These are phyloP conservation scores for Onychomys torridus DNA, from an alignment of 2,797 vertebrate genomes.

Conservation along the genomic window DNA sequence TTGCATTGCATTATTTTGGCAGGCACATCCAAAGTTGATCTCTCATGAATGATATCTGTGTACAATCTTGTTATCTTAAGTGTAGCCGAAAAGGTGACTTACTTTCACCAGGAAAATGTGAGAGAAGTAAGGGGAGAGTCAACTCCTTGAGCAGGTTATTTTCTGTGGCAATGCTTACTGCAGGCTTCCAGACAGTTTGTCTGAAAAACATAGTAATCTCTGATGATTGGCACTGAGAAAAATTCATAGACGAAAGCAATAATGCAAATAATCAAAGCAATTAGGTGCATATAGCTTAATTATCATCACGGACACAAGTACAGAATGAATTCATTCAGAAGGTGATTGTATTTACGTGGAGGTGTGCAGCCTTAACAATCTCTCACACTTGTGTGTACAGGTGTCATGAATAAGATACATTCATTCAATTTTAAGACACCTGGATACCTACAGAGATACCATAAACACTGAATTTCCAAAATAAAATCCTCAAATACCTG, in stretches of 20 bases:
- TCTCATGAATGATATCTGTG: not conserved
- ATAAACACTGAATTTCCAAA: constrained; percentile 57
- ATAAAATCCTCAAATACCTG: not conserved
- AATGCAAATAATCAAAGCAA: not conserved
- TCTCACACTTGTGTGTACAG: not conserved
- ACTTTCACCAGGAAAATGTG: not conserved
- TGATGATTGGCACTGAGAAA: not conserved
- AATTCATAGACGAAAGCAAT: not conserved
- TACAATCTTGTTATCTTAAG: not conserved
- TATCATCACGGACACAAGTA: not conserved
- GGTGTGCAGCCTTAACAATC: not conserved
- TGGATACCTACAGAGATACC: not conserved
- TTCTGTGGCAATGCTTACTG: not conserved
- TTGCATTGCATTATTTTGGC: not conserved
- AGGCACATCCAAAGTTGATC: not conserved
- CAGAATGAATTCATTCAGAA: not conserved
- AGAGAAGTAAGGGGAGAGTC: not conserved
- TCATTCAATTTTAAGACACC: constrained; percentile 10
- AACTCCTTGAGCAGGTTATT: not conserved
- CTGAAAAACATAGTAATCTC: not conserved
- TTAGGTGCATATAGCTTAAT: not conserved
- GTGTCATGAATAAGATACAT: not conserved
- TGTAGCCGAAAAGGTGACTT: not conserved
- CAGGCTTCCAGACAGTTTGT: not conserved
- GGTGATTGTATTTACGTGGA: not conserved